Conservation (phyloP, 2,888 invertebrate species). For the Drosophila basisetae region DNA sequence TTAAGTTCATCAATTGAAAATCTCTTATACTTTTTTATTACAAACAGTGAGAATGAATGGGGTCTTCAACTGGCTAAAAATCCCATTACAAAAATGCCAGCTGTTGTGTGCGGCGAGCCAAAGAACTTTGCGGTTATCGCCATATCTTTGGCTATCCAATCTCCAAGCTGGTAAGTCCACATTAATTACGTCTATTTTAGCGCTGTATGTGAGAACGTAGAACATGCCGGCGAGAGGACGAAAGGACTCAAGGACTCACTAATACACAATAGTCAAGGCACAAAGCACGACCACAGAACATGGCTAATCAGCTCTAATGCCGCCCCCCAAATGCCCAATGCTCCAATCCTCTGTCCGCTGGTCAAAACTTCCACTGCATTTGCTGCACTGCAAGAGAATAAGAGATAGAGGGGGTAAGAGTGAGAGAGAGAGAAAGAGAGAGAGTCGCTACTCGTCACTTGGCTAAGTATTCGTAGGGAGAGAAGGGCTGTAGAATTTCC, state of each 20-base stretch:
- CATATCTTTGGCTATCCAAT: slow-evolving; percentile 55
- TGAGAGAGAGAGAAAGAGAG: background rate
- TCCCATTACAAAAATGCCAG: slow-evolving; percentile 6
- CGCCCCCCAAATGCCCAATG: slow-evolving; percentile 4
- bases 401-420: background rate
- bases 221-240: background rate
- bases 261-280: slow-evolving; percentile 38
- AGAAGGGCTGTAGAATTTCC: background rate
- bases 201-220: slow-evolving; percentile 6
- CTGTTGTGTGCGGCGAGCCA: slow-evolving; percentile 23
- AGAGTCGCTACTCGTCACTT: slow-evolving; percentile 34
- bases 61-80: background rate
- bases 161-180: slow-evolving; percentile 54
- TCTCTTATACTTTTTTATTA: background rate
- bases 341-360: slow-evolving; percentile 13
- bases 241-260: slow-evolving; percentile 1
- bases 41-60: background rate
- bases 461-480: slow-evolving; percentile 33
- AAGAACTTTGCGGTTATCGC: slow-evolving; percentile 7
- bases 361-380: slow-evolving; percentile 58
- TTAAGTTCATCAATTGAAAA: background rate
- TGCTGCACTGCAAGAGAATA: slow-evolving; percentile 24
- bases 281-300: slow-evolving; percentile 23
- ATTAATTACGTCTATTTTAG: slow-evolving; percentile 64
- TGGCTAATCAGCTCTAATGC: slow-evolving; percentile 58